phyloP scores from a whole-genome alignment of 1,140 invertebrate species.

The Ostrea denselamellosa region DNA sequence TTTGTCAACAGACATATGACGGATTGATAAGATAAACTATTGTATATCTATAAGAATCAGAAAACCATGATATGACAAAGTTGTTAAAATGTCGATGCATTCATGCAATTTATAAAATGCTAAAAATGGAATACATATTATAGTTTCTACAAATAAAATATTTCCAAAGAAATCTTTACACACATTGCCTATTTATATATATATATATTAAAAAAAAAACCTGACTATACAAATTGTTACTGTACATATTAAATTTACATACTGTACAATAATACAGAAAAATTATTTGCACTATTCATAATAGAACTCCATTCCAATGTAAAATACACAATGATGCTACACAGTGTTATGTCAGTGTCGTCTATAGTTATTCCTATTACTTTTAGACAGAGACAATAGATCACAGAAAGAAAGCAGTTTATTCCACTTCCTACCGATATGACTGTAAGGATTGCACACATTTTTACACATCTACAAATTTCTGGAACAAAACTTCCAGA shows the following conservation, averaged over 20 bases:
- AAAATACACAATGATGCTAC: neutral
- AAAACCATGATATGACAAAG: neutral
- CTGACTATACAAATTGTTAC: conserved; percentile 7
- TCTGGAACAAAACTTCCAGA: neutral
- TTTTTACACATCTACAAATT: neutral
- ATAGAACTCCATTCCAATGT: conserved; percentile 6
- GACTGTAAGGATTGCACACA: conserved; percentile 17
- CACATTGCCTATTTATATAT: neutral
- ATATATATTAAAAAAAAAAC: neutral
- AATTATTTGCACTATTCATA: neutral
- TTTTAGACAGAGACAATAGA: neutral
- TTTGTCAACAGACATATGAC: neutral
- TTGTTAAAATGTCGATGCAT: neutral
- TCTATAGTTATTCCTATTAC: neutral
- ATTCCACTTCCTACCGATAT: neutral
- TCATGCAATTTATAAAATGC: conserved; percentile 16
- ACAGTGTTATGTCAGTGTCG: neutral
- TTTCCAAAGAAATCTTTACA: neutral
- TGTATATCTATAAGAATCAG: neutral
- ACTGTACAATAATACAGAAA: conserved; percentile 29
- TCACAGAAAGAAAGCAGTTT: neutral
- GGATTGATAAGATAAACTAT: neutral
- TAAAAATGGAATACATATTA: conserved; percentile 19
- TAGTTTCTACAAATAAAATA: conserved; percentile 25
- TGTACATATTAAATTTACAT: conserved; percentile 11